Evolutionary conservation across 2,888 invertebrate species (phyloP).

Genomic region (Polymixis flavicincta): DNA sequence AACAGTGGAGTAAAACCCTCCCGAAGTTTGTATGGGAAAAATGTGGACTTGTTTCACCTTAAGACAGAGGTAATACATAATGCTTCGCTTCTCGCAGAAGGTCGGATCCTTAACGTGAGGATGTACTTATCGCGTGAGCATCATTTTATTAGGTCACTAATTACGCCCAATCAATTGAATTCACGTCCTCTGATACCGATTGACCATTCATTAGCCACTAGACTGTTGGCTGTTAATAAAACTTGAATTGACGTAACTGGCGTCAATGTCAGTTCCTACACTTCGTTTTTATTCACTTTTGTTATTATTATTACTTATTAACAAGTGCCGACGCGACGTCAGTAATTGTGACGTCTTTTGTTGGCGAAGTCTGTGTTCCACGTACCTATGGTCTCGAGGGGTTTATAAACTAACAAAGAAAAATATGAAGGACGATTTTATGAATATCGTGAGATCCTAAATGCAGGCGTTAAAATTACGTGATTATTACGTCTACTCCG

Average conservation of each 20-base stretch:
- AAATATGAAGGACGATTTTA: slow-evolving; percentile 17
- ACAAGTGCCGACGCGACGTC: slow-evolving; percentile 41
- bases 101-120: slow-evolving; percentile 48
- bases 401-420: slow-evolving; percentile 25
- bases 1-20: no score
- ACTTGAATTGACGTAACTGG: slow-evolving; percentile 12
- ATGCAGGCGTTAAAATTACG: slow-evolving; percentile 7
- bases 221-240: slow-evolving; percentile 33
- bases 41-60: no score
- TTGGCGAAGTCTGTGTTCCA: slow-evolving; percentile 41
- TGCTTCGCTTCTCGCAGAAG: slow-evolving; percentile 47
- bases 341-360: slow-evolving; percentile 43
- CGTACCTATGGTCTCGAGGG: slow-evolving; percentile 3
- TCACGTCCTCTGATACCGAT: slow-evolving; percentile 41
- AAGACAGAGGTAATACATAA: slow-evolving; percentile 59
- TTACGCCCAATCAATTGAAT: slow-evolving; percentile 46
- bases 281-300: slow-evolving; percentile 34
- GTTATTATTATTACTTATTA: slow-evolving; percentile 31
- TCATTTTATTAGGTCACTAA: slow-evolving; percentile 55
- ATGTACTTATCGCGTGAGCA: slow-evolving; percentile 46
- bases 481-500: slow-evolving; percentile 25
- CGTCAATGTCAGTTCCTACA: slow-evolving; percentile 33
- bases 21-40: no score
- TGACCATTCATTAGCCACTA: slow-evolving; percentile 43
- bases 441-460: slow-evolving; percentile 24